A percentile compares a stretch with the other conserved stretches of the same genome.
Conservation (phyloP, 1,140 invertebrate species). For the Dendroctonus ponderosae region DNA sequence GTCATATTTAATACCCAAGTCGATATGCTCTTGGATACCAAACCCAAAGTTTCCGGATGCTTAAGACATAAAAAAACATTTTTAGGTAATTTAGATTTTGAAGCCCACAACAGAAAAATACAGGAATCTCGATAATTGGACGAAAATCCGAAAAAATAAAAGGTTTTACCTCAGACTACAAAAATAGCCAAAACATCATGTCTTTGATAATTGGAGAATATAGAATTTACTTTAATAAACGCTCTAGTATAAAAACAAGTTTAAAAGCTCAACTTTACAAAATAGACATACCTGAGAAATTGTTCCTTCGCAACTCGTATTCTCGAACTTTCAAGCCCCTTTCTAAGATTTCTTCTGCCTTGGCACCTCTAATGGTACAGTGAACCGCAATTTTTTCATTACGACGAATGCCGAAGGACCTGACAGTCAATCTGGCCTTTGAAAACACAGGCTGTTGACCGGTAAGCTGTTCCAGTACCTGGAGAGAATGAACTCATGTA, state of each 20-base stretch:
- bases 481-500: conserved; percentile 41
- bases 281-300: conserved; percentile 76
- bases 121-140: no score
- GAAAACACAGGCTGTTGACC: conserved; percentile 99
- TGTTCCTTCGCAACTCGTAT: conserved; percentile 97
- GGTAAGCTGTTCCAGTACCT: conserved; percentile 98
- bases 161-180: no score
- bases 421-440: conserved; percentile 97
- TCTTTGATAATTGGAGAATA: background rate
- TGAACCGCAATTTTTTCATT: conserved; percentile 99
- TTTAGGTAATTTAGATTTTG: background rate
- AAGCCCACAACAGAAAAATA: background rate
- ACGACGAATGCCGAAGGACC: conserved; percentile 98
- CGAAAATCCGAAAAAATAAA: no score
- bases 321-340: conserved; percentile 97
- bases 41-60: conserved; percentile 98
- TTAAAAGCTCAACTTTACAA: background rate
- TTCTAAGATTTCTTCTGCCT: conserved; percentile 99
- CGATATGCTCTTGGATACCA: conserved; percentile 99
- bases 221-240: background rate
- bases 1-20: conserved; percentile 99
- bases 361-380: conserved; percentile 96
- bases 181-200: background rate
- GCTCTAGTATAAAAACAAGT: background rate
- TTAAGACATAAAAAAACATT: conserved; percentile 30